Conservation (phyloP, 2,888 invertebrate genomes). For the Pseudococcus longispinus region DNA sequence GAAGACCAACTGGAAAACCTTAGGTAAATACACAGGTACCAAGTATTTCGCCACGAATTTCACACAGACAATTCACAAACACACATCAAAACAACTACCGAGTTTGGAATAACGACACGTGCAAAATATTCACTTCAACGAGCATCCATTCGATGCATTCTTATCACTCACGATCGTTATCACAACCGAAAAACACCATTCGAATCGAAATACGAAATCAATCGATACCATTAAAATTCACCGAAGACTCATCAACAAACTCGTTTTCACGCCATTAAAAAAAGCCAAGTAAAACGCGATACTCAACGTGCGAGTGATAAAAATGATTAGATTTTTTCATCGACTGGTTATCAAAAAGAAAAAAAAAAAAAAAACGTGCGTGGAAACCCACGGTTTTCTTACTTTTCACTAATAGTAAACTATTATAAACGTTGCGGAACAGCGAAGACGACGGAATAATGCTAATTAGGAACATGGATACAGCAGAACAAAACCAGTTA, state of each 20-base stretch:
- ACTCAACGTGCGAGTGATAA: background rate
- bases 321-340: background rate
- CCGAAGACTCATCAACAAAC: background rate
- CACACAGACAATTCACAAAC: background rate
- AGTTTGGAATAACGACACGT: background rate
- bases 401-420: slow-evolving; percentile 23
- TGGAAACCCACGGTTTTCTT: slow-evolving; percentile 36
- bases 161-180: background rate
- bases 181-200: background rate
- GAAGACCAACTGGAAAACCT: background rate
- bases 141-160: background rate
- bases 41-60: background rate
- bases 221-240: background rate
- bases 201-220: background rate
- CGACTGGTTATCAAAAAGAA: background rate
- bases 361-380: background rate
- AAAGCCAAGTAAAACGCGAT: background rate
- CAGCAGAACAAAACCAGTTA: slow-evolving; percentile 54
- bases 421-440: slow-evolving; percentile 51
- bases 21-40: background rate
- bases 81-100: background rate
- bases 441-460: slow-evolving; percentile 54
- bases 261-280: background rate
- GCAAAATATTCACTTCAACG: background rate
- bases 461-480: slow-evolving; percentile 54